These are phyloP conservation scores for Macrosoma leucophasiata DNA, from an alignment of 2,888 invertebrate genomes.

Conservation along the genomic window DNA sequence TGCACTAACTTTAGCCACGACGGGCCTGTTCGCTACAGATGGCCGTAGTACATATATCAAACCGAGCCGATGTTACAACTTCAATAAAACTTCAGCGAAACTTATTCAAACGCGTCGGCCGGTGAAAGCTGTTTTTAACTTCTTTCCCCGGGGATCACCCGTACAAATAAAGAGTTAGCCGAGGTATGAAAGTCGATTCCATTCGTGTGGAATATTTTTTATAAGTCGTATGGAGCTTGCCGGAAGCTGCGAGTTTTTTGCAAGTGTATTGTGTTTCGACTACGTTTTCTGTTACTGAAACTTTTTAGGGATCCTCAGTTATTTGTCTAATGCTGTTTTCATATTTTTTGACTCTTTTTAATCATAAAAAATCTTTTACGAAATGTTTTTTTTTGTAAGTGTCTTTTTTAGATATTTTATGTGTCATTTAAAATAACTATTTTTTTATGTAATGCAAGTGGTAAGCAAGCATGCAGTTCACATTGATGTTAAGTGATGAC, in stretches of 20 bases:
- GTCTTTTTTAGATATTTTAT: too few relatives aligned
- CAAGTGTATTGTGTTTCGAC: too few relatives aligned
- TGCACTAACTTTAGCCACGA: conserved; percentile 59
- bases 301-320: too few relatives aligned
- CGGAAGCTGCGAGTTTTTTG: neutral
- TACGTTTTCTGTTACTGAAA: too few relatives aligned
- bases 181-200: conserved; percentile 51
- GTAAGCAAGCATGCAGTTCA: too few relatives aligned
- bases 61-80: conserved; percentile 52
- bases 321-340: too few relatives aligned
- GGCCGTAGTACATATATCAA: conserved; percentile 60
- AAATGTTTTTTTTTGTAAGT: too few relatives aligned
- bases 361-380: too few relatives aligned
- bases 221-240: neutral
- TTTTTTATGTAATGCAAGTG: too few relatives aligned
- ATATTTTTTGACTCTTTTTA: too few relatives aligned
- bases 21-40: conserved; percentile 48
- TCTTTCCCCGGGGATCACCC: conserved; percentile 57
- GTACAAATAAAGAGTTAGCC: conserved; percentile 67
- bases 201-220: conserved; percentile 27
- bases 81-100: conserved; percentile 48
- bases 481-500: too few relatives aligned
- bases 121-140: conserved; percentile 70
- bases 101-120: conserved; percentile 50
- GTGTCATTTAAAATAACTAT: too few relatives aligned